Base-by-base conservation (phyloP, 1,140 invertebrate genomes). In the Melitaea cinxia region DNA sequence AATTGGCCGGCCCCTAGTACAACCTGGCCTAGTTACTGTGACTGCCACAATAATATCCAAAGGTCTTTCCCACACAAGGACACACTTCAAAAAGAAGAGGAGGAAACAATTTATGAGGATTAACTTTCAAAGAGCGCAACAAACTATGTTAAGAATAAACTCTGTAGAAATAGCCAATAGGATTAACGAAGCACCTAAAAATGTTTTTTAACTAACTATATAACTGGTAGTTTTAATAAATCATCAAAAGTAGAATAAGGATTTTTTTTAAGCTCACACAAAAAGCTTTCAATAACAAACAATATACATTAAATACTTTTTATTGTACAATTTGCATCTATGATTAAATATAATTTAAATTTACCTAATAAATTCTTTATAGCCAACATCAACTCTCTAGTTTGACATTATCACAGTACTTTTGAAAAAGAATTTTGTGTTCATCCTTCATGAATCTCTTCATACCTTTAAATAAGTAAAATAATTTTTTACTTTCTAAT, bases 41-140 rank as follows among this genome's bases (percentile, higher is more conserved):
- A 94, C 96, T 66, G 97, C 96, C 0, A 98, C 96, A 28, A 94
- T 99, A 4, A 95, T 99, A 49, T 97, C 98, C 69, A 98, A 98
- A 87, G 96, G 96, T 0, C 89, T 98, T 0, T 96, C 96, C 0
- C 94, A 97, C 72, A 96, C 95, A 0, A 96, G 95, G 82, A 95
- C 95, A 52, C 92, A 94, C 75, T 97, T 97, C 79, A 93, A 92
- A 17, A 94, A 95, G 80, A 95, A 92, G 73, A 92, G 92, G 70
- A 94, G 96, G 83, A 96, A 97, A 89, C 95, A 96, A 68, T 96
- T 92, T 75, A 94, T 93, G 81, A 93, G 94, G 78, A 94, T 96
- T 49, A 94, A 96, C 73, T 96, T 96, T 85, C 91, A 92, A 69
- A 93, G 94, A 78, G 89, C 91, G n/a, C 93, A 94, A 49, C 92